Conservation (phyloP, 2,113 vertebrate species). For the Otocyon megalotis region DNA sequence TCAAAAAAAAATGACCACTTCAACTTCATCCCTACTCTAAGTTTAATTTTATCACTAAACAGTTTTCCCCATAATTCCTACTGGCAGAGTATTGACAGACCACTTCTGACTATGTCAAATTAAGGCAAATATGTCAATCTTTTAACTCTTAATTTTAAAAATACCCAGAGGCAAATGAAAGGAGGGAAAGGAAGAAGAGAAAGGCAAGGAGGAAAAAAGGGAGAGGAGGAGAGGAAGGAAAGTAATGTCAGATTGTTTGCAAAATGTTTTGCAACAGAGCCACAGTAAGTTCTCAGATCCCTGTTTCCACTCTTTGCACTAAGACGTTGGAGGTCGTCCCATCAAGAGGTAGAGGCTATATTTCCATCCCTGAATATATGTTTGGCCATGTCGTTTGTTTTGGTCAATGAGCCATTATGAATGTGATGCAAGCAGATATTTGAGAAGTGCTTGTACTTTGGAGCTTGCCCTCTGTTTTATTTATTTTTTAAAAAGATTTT, state of each 20-base stretch:
- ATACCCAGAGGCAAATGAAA: neutral
- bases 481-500: no score
- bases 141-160: slow-evolving; percentile 4
- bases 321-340: neutral
- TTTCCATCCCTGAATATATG: neutral
- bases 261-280: neutral
- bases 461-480: neutral
- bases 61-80: neutral
- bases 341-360: neutral
- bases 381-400: neutral
- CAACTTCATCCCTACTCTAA: neutral
- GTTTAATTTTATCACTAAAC: slow-evolving; percentile 28
- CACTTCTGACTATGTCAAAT: neutral
- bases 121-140: neutral
- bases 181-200: neutral
- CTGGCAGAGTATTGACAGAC: neutral
- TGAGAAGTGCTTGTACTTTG: neutral
- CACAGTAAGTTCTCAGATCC: neutral
- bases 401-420: neutral
- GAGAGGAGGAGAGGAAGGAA: neutral
- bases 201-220: neutral
- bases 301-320: neutral
- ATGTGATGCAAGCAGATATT: neutral
- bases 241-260: neutral
- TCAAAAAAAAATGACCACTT: slow-evolving; percentile 1